Percentiles rank a stretch among this genome's conserved stretches.
These are phyloP conservation scores for Pyrrhia umbra DNA, from an alignment of 2,888 invertebrate genomes.

Conservation along the genomic window DNA sequence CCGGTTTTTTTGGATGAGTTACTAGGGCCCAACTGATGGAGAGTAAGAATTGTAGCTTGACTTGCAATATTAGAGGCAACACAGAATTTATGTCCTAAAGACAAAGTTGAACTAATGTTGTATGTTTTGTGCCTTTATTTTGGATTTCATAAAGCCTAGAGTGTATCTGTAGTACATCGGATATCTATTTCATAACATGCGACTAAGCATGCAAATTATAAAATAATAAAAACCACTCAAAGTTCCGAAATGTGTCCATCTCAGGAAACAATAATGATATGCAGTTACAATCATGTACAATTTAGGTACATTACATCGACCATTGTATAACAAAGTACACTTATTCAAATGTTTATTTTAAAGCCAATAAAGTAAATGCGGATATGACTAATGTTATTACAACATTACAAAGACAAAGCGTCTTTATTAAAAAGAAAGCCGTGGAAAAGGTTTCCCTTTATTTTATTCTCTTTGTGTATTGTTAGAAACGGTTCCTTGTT, in stretches of 20 bases:
- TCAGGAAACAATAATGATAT: background rate
- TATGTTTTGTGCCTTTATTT: too few relatives aligned
- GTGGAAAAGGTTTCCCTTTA: constrained; percentile 25
- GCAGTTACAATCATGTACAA: background rate
- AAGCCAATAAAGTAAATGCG: background rate
- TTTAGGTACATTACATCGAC: background rate
- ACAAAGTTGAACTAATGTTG: too few relatives aligned
- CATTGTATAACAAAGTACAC: background rate
- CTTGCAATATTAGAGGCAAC: too few relatives aligned
- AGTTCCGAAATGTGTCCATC: background rate
- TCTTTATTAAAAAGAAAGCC: constrained; percentile 29
- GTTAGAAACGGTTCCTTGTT: constrained; percentile 35
- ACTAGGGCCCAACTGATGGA: too few relatives aligned
- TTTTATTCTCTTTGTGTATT: constrained; percentile 38
- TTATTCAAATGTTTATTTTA: background rate
- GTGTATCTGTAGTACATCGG: too few relatives aligned
- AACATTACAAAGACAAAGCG: constrained; percentile 23
- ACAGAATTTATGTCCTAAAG: too few relatives aligned
- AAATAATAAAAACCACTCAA: too few relatives aligned
- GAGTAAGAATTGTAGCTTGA: too few relatives aligned
- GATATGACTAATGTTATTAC: background rate
- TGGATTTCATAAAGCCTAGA: too few relatives aligned
- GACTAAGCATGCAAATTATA: too few relatives aligned
- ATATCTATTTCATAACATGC: too few relatives aligned
- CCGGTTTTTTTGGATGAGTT: too few relatives aligned